Evolutionary conservation across 2,888 invertebrate genomes (phyloP), one percentile per base, ranked within the genome.

Genomic region (Lycophotia porphyrea): DNA sequence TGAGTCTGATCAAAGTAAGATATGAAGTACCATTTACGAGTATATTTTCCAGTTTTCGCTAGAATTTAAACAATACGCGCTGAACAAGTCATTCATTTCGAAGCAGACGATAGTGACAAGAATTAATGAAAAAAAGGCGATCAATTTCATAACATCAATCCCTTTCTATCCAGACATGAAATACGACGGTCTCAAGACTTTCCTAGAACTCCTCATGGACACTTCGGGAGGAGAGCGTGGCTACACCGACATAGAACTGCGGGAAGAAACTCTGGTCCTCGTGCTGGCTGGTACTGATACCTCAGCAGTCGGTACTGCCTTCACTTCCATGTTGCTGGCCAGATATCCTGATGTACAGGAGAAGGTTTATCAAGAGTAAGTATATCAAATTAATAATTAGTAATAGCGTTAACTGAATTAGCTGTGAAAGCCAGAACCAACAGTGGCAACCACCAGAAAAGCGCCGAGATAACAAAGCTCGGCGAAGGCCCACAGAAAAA

Each of bases 231-330:
- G 83, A 21, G 69, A 78, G 0, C 69, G 75, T 8, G 89, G 90
- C 5, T 91, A 88, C 36, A 88, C 87, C 0, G 87, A 92, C 27
- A 5, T 84, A 2, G 91, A 92, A 64, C 78, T 94, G 1, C 84
- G 88, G 0, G 94, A 94, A 58, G 94, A 94, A 66, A 85, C 86
- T 0, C 31, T 93, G 24, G 91, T 93, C 0, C 76, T 94, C 5
- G 64, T 91, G 0, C 44, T 92, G 4, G 94, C 93, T 31, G 93
- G 93, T 1, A 93, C 92, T 5, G 94, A 94, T 64, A 93, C 93
- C 0, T 91, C 93, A 0, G 93, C 93, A 1, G 91, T 92, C 0
- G 91, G 90, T 0, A 76, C 86, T 1, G 87, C 89, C 0, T 93
- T 92, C 64, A 88, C 90, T 0, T 64, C 88, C 1, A 76, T 89